Evolutionary conservation across 2,888 invertebrate genomes (phyloP).

Genomic region (Bursaphelenchus okinawaensis): DNA sequence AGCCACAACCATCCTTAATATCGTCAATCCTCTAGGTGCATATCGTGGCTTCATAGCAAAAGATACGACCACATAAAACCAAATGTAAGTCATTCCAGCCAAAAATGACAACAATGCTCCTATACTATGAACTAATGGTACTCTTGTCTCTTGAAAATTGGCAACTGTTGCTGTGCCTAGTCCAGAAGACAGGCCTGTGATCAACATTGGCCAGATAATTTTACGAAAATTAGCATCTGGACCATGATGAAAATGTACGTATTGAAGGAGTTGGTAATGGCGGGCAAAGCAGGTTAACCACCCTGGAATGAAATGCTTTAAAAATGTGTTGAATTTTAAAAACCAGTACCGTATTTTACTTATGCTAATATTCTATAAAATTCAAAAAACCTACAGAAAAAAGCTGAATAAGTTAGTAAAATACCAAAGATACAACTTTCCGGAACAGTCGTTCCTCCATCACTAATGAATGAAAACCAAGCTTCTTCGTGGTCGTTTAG

Average conservation of each 20-base stretch:
- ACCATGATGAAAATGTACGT: conserved; percentile 1
- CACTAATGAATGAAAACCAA: background rate
- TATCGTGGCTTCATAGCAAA: background rate
- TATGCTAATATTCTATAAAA: too few species aligned
- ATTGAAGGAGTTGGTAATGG: conserved; percentile 5
- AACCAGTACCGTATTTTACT: background rate
- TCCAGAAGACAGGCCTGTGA: background rate
- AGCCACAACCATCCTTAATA: background rate
- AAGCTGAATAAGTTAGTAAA: background rate
- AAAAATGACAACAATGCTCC: background rate
- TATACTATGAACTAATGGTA: conserved; percentile 8
- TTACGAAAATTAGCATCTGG: background rate
- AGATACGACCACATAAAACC: background rate
- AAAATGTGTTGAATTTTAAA: background rate
- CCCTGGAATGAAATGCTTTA: background rate
- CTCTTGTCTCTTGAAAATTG: conserved; percentile 10
- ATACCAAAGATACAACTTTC: background rate
- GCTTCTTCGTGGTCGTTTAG: background rate
- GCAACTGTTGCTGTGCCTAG: conserved; percentile 1
- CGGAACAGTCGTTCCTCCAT: background rate
- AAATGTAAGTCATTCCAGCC: background rate
- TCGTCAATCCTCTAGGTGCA: background rate
- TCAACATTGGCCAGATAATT: background rate
- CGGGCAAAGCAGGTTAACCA: background rate
- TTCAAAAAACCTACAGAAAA: conserved; percentile 4